Conservation (phyloP, 35 echinoderm and acorn worm species). For the Lytechinus variegatus region DNA sequence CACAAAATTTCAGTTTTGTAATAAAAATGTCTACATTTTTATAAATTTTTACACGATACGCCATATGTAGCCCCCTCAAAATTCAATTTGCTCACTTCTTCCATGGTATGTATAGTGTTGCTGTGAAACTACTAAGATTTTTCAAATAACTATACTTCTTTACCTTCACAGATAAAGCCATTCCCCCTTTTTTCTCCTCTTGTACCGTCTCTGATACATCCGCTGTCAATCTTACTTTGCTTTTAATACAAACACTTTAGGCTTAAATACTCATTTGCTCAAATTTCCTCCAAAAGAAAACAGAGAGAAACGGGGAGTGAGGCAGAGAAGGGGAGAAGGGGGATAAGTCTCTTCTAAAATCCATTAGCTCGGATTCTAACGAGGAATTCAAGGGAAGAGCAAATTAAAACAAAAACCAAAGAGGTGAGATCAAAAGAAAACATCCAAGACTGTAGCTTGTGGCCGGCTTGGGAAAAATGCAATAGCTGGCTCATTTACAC, state of each 20-base stretch:
- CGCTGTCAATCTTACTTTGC: background rate
- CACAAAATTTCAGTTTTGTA: too few relatives aligned
- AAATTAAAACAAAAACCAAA: background rate
- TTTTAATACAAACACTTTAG: slow-evolving; percentile 30
- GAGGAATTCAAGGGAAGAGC: background rate
- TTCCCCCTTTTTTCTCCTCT: background rate
- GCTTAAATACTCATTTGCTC: background rate
- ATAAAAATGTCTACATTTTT: too few relatives aligned
- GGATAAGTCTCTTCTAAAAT: background rate
- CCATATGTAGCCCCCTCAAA: too few relatives aligned
- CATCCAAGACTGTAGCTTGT: background rate
- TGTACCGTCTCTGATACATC: background rate
- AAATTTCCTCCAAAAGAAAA: slow-evolving; percentile 1
- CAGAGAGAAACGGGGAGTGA: background rate
- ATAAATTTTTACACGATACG: too few relatives aligned
- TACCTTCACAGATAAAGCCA: background rate
- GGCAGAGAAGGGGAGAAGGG: background rate
- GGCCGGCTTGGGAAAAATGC: background rate
- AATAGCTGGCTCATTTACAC: too few relatives aligned
- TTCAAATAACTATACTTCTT: background rate
- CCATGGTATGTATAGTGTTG: too few relatives aligned
- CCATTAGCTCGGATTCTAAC: background rate
- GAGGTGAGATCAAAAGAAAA: background rate
- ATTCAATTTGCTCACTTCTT: too few relatives aligned
- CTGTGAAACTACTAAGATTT: background rate